phyloP scores from a whole-genome alignment of 1,140 invertebrate species.

The Cardiocondyla obscurior region DNA sequence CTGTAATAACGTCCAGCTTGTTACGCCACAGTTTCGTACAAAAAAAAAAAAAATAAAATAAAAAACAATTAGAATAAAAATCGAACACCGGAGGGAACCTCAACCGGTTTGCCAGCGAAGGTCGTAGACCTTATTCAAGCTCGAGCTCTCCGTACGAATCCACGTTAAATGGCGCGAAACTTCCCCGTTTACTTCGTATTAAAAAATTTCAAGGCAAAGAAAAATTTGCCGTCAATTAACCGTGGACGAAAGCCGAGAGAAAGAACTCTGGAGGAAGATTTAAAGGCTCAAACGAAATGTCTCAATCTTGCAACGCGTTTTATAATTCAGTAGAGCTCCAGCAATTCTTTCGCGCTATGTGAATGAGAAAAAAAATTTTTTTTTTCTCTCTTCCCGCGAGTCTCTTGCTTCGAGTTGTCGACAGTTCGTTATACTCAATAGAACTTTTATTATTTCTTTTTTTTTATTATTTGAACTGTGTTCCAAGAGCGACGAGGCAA shows the following conservation, averaged over 20 bases:
- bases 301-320: not conserved
- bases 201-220: not conserved
- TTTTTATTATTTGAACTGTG: not conserved
- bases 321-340: not conserved
- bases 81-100: not conserved
- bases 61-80: too few species aligned
- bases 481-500: not conserved
- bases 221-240: too few species aligned
- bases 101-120: constrained; percentile 21
- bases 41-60: too few species aligned
- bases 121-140: not conserved
- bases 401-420: not conserved
- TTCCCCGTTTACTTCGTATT: not conserved
- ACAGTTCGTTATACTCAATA: not conserved
- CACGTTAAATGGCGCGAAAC: not conserved
- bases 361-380: not conserved
- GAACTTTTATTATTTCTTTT: not conserved
- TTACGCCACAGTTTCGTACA: not conserved
- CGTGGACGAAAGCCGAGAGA: too few species aligned
- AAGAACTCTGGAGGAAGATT: too few species aligned
- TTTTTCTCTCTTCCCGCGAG: too few species aligned
- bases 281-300: too few species aligned
- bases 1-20: not conserved
- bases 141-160: not conserved
- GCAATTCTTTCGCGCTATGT: not conserved